Evolutionary conservation across 2,888 invertebrate genomes (phyloP), one percentile per base, ranked within the genome.

Genomic region (Nomada fucata): DNA sequence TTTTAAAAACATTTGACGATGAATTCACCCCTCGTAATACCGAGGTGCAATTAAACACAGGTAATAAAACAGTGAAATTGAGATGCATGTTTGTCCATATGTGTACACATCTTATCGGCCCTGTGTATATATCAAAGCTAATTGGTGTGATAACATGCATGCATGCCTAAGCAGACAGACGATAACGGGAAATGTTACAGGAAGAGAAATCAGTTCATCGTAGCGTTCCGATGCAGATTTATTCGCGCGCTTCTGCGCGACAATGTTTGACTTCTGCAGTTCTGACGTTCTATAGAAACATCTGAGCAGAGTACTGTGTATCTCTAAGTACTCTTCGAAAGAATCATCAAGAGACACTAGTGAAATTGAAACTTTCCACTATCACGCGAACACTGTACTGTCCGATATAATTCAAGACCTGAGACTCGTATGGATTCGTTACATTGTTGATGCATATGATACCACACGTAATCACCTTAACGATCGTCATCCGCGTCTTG

Each of bases 81-180:
- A 65, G 44, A 65, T 73, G 74, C 72, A 68, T 55, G 59, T 29
- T 72, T n/a, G 13, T 73, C 52, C 63, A 47, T 57, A 64, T 47
- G 65, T 65, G 61, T 72, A 50, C 53, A 61, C 60, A 50, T 72
- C 67, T 78, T 86, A 83, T 90, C 86, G 79, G 72, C 29, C 69
- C 68, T 73, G 78, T 83, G 71, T 88, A 85, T 86, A 86, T 78
- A 90, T 89, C 85, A 86, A 84, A 89, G 87, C 85, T 89, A 90
- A 91, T 89, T 87, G 81, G 75, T 20, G 73, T 63, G 87, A 85
- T 88, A 91, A 89, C 80, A 65, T 83, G 53, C 47, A 78, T 65
- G 73, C 59, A 76, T 73, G 63, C 64, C 75, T 69, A 69, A 83
- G 26, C 36, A 50, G 68, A 53, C 55, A 69, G 55, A 68, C 59